These are phyloP conservation scores for Melospiza melodia DNA, from an alignment of 2,113 vertebrate species.

Conservation along the genomic window DNA sequence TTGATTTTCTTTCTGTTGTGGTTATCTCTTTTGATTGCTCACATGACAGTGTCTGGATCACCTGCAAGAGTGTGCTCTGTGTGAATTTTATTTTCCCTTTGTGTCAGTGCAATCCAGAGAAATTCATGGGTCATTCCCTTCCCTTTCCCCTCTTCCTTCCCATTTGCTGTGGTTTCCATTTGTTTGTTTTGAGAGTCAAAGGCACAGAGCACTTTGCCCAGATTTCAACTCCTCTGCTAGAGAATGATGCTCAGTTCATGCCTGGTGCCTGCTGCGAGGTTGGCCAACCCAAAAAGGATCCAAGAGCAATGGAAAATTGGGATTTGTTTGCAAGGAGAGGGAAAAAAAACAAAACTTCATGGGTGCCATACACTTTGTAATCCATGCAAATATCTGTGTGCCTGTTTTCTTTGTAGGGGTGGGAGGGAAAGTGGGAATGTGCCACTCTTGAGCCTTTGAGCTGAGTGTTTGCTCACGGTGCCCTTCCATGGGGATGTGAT, in stretches of 20 bases:
- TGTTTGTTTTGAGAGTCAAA: slow-evolving; percentile 39
- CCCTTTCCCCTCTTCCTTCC: background rate
- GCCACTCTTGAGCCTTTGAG: background rate
- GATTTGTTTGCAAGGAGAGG: background rate
- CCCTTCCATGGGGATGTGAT: background rate
- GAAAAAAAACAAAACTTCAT: background rate
- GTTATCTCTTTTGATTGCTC: slow-evolving; percentile 13
- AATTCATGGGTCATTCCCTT: background rate
- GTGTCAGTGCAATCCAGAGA: background rate
- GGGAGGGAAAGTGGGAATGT: background rate
- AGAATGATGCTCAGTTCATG: background rate
- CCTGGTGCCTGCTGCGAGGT: background rate
- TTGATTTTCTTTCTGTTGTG: slow-evolving; percentile 14
- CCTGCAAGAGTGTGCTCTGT: background rate
- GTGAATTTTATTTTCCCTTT: slow-evolving; percentile 12
- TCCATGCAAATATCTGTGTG: background rate
- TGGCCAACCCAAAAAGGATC: background rate
- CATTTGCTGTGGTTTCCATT: slow-evolving; percentile 38
- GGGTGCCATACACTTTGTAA: background rate
- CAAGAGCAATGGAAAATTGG: background rate
- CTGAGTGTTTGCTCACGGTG: background rate
- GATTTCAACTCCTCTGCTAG: background rate
- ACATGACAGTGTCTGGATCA: background rate
- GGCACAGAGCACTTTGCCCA: slow-evolving; percentile 19
- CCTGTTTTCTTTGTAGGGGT: background rate